These are phyloP conservation scores for Himalopsyche japonica DNA, from an alignment of 2,888 invertebrate genomes.

Conservation along the genomic window DNA sequence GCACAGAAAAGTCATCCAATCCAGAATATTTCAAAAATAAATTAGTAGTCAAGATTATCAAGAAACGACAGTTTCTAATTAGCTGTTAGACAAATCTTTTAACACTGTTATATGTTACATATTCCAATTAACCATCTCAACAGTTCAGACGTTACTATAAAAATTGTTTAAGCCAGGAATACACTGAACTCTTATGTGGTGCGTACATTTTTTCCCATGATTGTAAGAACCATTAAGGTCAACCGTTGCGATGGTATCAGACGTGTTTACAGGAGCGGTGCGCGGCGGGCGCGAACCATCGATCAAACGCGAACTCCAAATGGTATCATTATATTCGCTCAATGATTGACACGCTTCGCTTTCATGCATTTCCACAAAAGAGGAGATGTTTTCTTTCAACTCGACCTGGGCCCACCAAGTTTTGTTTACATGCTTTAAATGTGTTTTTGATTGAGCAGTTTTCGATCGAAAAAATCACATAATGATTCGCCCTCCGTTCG, in stretches of 20 bases:
- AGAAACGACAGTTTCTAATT: too few relatives aligned
- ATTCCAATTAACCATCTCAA: too few relatives aligned
- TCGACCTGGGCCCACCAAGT: neutral
- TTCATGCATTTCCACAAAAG: neutral
- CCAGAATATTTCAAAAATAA: too few relatives aligned
- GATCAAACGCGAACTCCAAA: neutral
- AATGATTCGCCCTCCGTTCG: too few relatives aligned
- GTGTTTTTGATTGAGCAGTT: neutral
- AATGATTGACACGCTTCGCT: neutral
- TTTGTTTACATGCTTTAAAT: neutral
- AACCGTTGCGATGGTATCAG: neutral
- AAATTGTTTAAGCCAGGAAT: too few relatives aligned
- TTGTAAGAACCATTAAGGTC: neutral
- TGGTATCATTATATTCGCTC: neutral
- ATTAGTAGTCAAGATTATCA: too few relatives aligned
- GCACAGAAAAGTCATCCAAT: too few relatives aligned
- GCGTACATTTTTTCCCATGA: too few relatives aligned
- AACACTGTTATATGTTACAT: too few relatives aligned
- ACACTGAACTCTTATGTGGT: too few relatives aligned
- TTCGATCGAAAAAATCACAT: neutral
- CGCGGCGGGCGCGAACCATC: neutral
- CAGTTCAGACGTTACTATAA: too few relatives aligned
- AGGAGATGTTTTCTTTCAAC: neutral
- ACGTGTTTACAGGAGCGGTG: neutral
- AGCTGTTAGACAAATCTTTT: too few relatives aligned